Evolutionary conservation across 2,888 invertebrate species (phyloP), one percentile per base, ranked within the genome.

Genomic region (Meteorus colon): DNA sequence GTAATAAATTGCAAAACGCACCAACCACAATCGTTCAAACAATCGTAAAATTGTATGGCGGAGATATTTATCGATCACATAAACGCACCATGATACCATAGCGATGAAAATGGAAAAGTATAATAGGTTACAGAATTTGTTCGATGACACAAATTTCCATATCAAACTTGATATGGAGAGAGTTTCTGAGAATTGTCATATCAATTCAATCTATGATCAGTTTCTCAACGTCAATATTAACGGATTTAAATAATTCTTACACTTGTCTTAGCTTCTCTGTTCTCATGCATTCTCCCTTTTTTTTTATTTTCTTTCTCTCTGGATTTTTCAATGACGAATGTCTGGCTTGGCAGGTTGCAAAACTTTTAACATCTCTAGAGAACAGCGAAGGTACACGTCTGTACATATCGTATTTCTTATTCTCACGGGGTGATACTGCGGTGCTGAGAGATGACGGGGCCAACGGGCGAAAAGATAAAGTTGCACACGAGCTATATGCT

Each of bases 351-450:
- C 72, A 63, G 29, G 67, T 63, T 79, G 81, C 82, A 81, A 86
- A 87, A 87, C 82, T 87, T 87, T 83, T 75, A 81, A 81, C 85
- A 84, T 85, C 83, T 83, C 80, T 73, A 78, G 80, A 83, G 82
- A 76, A 80, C 79, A 76, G 74, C 79, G 80, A 80, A 77, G 79
- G 81, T 80, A 81, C 82, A 81, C 81, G 80, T 82, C 76, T 77
- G 80, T 81, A 81, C 78, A 68, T 77, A 80, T 80, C 74, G 81
- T 81, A 86, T 85, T 84, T 84, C 84, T 84, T 86, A 85, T 85
- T 84, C 85, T 84, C 84, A 70, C 51, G 80, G 67, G 68, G 82
- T 67, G 51, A 75, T 65, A 75, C 74, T 55, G 19, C 73, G 66
- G 77, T 74, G 72, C 76, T 76, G 74, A 80, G 78, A 78, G 81